Base-by-base conservation (phyloP, 2,797 vertebrate species). In the Petrocephalus sullivani region DNA sequence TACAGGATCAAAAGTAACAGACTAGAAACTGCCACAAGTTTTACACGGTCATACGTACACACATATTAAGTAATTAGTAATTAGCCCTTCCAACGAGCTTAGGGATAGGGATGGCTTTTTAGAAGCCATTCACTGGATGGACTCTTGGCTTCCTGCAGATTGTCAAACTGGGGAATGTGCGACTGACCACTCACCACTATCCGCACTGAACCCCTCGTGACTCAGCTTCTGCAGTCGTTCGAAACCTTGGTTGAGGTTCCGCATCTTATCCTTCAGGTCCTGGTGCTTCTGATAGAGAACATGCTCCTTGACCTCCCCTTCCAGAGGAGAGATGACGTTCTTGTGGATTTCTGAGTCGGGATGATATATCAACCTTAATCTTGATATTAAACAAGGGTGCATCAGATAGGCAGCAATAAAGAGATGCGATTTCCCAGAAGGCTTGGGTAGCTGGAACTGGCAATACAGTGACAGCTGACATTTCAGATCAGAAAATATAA, bases 151-250 rank as follows among this genome's bases (percentile, higher is more conserved):
- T 71, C 64, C 64, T 33, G 64, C 28, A 71, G 64, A 37, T 37
- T 14, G 5, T 71, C 64, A 71, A 37, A 2, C 9, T 28, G 10
- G 1, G 61, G 23, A 67, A 33, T 12, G 9, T 28, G 23, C 28
- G 61, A 67, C 61, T 67, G 28, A 71, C 12, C 49, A 21, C 94
- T 3, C 94, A 99, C 98, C 98, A 0, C 96, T 96, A 90, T 95
- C 93, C 12, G 94, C 67, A 0, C 93, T 93, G 84, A 97, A 99
- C 89, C 98, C 98, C 92, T 98, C 96, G 53, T 97, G 97, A 93
- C 97, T 98, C 92, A 99, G 94, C 90, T 95, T 97, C 37, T 96
- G 96, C 87, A 99, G 96, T 6, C 98, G 97, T 88, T 98, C 97
- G 4, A 98, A 97, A 58, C 97, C 98, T 91, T 98, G 97, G 93